phyloP scores from a whole-genome alignment of 2,113 vertebrate species.

The Chaetops frenatus region DNA sequence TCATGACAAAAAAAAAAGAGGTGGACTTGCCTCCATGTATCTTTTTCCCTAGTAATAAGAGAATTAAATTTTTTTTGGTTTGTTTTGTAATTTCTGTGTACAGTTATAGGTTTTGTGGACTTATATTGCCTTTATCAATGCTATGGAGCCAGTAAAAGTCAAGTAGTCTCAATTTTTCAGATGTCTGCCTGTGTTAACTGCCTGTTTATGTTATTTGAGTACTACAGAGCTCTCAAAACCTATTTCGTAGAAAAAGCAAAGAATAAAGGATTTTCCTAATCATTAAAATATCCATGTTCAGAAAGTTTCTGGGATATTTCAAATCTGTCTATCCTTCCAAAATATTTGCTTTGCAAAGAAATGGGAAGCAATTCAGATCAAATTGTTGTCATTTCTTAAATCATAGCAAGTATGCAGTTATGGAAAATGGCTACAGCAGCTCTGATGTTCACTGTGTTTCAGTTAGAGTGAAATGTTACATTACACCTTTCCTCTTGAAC shows the following conservation, averaged over 20 bases:
- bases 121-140: background rate
- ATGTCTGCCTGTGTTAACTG: background rate
- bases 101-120: background rate
- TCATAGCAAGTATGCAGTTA: background rate
- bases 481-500: background rate
- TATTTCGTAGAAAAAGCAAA: background rate
- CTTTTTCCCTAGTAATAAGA: background rate
- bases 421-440: background rate
- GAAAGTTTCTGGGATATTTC: background rate
- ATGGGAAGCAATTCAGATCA: background rate
- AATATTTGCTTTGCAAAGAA: background rate
- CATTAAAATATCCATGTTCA: background rate
- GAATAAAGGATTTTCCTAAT: background rate
- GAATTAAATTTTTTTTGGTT: background rate
- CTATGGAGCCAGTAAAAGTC: background rate
- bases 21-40: background rate
- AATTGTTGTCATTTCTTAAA: background rate
- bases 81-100: background rate
- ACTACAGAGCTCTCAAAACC: background rate
- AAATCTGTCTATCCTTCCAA: background rate
- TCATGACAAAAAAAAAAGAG: background rate
- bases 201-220: background rate
- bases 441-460: background rate
- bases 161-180: background rate
- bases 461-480: background rate